Conservation (phyloP, 2,888 invertebrate species). For the Ormyrus thymus region DNA sequence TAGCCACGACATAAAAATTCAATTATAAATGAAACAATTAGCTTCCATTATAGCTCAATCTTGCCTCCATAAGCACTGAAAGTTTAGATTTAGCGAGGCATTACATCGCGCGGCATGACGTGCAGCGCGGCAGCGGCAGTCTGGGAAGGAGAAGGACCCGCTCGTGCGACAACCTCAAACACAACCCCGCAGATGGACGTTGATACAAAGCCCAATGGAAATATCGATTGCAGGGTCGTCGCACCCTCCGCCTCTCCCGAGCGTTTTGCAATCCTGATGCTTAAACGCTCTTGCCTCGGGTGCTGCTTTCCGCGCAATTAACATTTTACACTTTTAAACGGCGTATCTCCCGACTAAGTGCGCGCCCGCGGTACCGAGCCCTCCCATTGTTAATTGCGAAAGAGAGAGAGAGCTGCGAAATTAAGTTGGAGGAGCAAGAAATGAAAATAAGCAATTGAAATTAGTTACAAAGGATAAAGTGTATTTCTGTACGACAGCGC, state of each 20-base stretch:
- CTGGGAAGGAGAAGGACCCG: not conserved
- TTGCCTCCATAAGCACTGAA: not conserved
- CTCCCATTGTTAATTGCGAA: not conserved
- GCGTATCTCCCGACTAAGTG: too few species aligned
- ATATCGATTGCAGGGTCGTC: conserved; percentile 66
- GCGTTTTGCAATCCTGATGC: conserved; percentile 17
- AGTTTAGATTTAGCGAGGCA: conserved; percentile 6
- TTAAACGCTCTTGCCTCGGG: not conserved
- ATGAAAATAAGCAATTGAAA: too few species aligned
- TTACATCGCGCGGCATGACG: not conserved
- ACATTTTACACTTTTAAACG: not conserved
- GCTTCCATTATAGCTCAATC: too few species aligned
- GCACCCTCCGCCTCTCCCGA: conserved; percentile 44
- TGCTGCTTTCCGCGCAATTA: not conserved
- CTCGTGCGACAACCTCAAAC: conserved; percentile 54
- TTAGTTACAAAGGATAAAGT: too few species aligned
- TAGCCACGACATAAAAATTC: conserved; percentile 10
- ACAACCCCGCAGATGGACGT: conserved; percentile 55
- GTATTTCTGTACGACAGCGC: too few species aligned
- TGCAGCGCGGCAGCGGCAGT: not conserved
- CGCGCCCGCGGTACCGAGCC: too few species aligned
- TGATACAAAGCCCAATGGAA: conserved; percentile 64
- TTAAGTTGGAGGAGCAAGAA: too few species aligned
- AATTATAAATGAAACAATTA: conserved; percentile 21
- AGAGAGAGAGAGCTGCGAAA: not conserved